Percentiles rank a stretch among this genome's conserved stretches.
Conservation (phyloP, 2,113 vertebrate species). For the Girardinichthys multiradiatus region DNA sequence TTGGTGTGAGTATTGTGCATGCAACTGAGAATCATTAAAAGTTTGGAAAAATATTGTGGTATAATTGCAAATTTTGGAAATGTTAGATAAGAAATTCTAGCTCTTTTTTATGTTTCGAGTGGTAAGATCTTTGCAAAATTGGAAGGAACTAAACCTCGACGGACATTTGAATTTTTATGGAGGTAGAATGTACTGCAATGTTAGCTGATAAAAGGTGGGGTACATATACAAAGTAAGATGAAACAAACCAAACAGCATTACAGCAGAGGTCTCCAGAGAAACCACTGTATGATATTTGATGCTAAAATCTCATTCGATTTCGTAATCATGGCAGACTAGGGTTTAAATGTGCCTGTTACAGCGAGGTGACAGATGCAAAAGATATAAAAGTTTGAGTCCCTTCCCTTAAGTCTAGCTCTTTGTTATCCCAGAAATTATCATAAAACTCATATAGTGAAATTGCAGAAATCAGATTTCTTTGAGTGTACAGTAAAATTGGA, state of each 20-base stretch:
- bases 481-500: not conserved
- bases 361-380: conserved; percentile 15
- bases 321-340: not conserved
- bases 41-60: not conserved
- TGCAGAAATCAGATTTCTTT: not conserved
- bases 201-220: too few relatives aligned
- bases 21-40: not conserved
- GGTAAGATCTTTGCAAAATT: too few relatives aligned
- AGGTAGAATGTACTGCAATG: too few relatives aligned
- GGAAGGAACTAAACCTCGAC: too few relatives aligned
- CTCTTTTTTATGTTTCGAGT: too few relatives aligned
- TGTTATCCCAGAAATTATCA: not conserved
- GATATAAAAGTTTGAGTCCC: not conserved
- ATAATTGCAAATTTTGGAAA: too few relatives aligned
- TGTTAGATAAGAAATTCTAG: too few relatives aligned
- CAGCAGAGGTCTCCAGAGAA: too few relatives aligned
- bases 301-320: not conserved
- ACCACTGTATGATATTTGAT: too few relatives aligned
- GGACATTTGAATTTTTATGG: too few relatives aligned
- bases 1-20: not conserved
- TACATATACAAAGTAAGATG: too few relatives aligned
- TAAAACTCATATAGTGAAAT: conserved; percentile 4
- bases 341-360: conserved; percentile 14
- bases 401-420: not conserved
- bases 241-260: too few relatives aligned